Base-by-base conservation (phyloP, 2,888 invertebrate genomes). In the Nesidiocoris tenuis region DNA sequence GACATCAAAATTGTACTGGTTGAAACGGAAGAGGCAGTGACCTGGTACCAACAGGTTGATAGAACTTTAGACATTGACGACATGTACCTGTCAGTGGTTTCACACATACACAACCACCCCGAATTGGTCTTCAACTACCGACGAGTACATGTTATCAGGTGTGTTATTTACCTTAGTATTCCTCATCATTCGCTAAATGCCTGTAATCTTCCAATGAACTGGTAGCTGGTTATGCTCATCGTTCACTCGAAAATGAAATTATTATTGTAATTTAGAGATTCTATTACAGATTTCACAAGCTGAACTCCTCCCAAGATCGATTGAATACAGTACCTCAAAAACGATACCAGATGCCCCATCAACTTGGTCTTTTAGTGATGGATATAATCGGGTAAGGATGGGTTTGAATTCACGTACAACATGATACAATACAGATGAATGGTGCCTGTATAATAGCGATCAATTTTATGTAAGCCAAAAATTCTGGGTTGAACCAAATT, bases 1-100 rank as follows among this genome's bases (percentile, higher is more conserved):
- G 23, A 72, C 63, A 17, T 72, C 7, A 72, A 72, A 72, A 72
- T 63, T 7, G 72, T 72, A 17, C 16, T 72, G 1, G 72, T 72
- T 5, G 72, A 72, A 54, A 61, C 72, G 17, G 61, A 61, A 21
- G 72, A 72, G 19, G 72, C 72, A 17, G 39, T 19, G 1, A 1
- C 39, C 39, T 70, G 70, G 70, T 24, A 24, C 12, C 18, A 25
- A 0, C 2, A 39, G 7, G 54, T 2, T 1, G 0, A 19, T 17
- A 16, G n/a, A n/a, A 61, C 21, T 5, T 19, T 61, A n/a, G 63
- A 54, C 19, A 39, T 61, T 63, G 56, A 63, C 16, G 72, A 72
- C 54, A 23, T 72, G 16, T 72, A 72, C 63, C 16, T 54, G 18
- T 19, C 24, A 17, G 72, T 25, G 9, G 9, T 72, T 17, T 72